phyloP scores from a whole-genome alignment of 2,113 vertebrate genomes.

The Oryzias javanicus region DNA sequence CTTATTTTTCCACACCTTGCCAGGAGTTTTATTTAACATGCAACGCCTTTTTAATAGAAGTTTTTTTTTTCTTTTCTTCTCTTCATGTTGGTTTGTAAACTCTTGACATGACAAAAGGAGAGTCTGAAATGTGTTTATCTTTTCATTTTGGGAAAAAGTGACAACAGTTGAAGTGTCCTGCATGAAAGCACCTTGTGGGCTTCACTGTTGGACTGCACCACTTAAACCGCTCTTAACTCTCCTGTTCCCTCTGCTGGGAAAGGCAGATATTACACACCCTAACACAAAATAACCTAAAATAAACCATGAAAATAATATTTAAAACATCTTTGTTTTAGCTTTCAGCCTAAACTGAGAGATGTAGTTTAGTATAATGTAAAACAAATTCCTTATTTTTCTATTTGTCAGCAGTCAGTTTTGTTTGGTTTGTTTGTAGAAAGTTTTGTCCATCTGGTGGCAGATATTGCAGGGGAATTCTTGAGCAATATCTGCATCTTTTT shows the following conservation, averaged over 20 bases:
- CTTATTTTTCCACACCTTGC: conserved; percentile 35
- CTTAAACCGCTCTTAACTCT: conserved; percentile 73
- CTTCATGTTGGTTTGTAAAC: too few species aligned
- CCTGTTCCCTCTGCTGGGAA: conserved; percentile 82
- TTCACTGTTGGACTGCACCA: conserved; percentile 56
- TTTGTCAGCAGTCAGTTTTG: neutral
- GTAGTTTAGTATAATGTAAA: too few species aligned
- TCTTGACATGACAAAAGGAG: neutral
- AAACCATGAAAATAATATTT: neutral
- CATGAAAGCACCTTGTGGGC: conserved; percentile 53
- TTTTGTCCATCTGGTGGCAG: too few species aligned
- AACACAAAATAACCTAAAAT: neutral
- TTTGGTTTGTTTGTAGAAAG: too few species aligned
- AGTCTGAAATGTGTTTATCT: conserved; percentile 12
- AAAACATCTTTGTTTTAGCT: too few species aligned
- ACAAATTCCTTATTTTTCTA: neutral
- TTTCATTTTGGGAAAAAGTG: conserved; percentile 20
- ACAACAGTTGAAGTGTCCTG: conserved; percentile 46
- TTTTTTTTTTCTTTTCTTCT: fast-evolving
- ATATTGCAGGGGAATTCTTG: neutral
- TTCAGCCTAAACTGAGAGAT: too few species aligned
- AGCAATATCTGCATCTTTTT: conserved; percentile 11
- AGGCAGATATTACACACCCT: conserved; percentile 77
- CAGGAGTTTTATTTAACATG: conserved; percentile 4
- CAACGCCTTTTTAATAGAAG: conserved; percentile 17